Evolutionary conservation across 2,797 vertebrate genomes (phyloP).

Genomic region (Natrix natrix): DNA sequence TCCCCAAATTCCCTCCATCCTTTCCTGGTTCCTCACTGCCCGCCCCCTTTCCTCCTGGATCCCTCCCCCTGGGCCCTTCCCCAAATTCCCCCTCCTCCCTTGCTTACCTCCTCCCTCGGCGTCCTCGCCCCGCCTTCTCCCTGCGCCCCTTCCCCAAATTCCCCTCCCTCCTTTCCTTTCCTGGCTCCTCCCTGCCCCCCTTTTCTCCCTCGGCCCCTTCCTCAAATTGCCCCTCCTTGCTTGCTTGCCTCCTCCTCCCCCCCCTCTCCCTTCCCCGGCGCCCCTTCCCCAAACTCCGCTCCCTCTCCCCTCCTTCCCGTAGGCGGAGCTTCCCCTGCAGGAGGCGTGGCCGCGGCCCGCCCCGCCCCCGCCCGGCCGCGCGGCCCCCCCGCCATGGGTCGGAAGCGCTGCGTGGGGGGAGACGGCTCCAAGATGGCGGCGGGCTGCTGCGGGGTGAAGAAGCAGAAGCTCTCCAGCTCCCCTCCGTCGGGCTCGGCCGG

Average conservation of each 20-base stretch:
- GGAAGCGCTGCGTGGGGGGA: conserved; percentile 94
- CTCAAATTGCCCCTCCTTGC: too few species aligned
- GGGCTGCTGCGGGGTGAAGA: conserved; percentile 99
- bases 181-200: too few species aligned
- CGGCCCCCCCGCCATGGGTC: conserved; percentile 85
- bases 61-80: too few species aligned
- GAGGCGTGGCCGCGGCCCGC: conserved; percentile 62
- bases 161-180: background rate
- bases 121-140: background rate
- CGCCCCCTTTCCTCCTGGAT: background rate
- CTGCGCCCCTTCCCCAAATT: background rate
- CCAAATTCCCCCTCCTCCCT: too few species aligned
- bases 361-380: conserved; percentile 58
- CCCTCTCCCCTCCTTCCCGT: background rate
- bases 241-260: too few species aligned
- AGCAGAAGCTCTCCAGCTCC: conserved; percentile 99
- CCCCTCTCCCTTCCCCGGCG: background rate
- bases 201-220: too few species aligned
- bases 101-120: background rate
- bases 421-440: conserved; percentile 99
- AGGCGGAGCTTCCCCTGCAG: conserved; percentile 54
- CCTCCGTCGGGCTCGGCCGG: conserved; percentile 91
- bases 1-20: background rate
- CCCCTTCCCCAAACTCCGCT: too few species aligned
- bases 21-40: too few species aligned